A percentile compares a stretch with the other conserved stretches of the same genome.
These are phyloP conservation scores for Aleiodes testaceus DNA, from an alignment of 2,888 invertebrate species.

Conservation along the genomic window DNA sequence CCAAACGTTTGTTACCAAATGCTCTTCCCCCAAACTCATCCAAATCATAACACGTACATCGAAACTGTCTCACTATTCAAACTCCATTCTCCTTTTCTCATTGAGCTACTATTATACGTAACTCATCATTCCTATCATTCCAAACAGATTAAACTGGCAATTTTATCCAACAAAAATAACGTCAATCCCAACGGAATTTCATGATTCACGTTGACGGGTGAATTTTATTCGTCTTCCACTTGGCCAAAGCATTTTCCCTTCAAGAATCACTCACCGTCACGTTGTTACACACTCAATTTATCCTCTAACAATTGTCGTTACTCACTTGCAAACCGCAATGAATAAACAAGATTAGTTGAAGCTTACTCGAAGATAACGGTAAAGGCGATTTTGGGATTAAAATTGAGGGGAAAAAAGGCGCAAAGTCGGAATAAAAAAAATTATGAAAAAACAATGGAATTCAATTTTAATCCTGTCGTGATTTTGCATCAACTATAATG, in stretches of 20 bases:
- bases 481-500: slow-evolving; percentile 45
- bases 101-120: background rate
- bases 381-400: background rate
- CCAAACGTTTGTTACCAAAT: slow-evolving; percentile 44
- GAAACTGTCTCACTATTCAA: slow-evolving; percentile 6
- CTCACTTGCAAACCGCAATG: slow-evolving; percentile 38
- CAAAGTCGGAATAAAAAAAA: slow-evolving; percentile 23
- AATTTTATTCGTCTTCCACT: too few species aligned
- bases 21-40: background rate
- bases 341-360: slow-evolving; percentile 14
- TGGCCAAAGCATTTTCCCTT: background rate
- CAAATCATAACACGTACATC: slow-evolving; percentile 21
- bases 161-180: slow-evolving; percentile 1
- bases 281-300: background rate
- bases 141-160: slow-evolving; percentile 24
- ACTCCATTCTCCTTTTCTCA: background rate
- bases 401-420: background rate
- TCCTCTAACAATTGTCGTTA: background rate
- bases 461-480: slow-evolving; percentile 42
- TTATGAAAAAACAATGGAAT: slow-evolving; percentile 41
- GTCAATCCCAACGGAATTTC: background rate
- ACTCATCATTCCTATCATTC: slow-evolving; percentile 22
- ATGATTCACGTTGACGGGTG: too few species aligned
- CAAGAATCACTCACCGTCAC: slow-evolving; percentile 8
- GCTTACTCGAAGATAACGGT: background rate